Conservation (phyloP, 2,113 vertebrate species). For the Paradoxurus hermaphroditus region DNA sequence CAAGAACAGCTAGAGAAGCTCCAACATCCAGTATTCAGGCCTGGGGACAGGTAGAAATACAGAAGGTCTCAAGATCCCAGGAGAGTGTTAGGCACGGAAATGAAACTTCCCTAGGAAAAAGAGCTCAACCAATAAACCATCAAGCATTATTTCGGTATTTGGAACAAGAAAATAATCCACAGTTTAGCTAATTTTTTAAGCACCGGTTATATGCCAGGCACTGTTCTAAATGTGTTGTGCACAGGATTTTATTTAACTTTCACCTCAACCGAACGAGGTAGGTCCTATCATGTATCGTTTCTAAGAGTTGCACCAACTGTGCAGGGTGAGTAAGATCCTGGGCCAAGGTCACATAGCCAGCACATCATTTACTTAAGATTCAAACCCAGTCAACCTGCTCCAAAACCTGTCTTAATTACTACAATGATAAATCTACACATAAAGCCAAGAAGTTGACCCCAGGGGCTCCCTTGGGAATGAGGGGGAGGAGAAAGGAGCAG, state of each 20-base stretch:
- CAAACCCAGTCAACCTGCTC: background rate
- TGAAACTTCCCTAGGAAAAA: background rate
- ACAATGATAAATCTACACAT: background rate
- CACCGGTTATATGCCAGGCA: background rate
- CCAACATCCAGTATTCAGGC: background rate
- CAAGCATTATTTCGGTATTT: background rate
- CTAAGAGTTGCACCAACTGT: background rate
- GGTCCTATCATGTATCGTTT: background rate
- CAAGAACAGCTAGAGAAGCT: background rate
- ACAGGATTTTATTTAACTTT: background rate
- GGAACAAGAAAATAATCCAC: background rate
- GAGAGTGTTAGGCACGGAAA: background rate
- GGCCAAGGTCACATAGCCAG: background rate
- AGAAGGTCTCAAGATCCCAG: background rate
- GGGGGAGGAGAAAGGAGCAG: background rate
- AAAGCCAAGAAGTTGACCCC: background rate
- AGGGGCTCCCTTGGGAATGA: background rate
- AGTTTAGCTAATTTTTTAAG: background rate
- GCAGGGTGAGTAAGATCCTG: background rate
- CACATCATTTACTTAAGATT: background rate
- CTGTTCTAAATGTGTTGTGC: background rate
- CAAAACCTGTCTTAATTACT: background rate
- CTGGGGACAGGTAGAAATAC: background rate
- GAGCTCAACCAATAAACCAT: background rate
- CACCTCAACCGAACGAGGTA: background rate